Evolutionary conservation across 2,113 vertebrate species (phyloP).

Genomic region (Junco hyemalis): DNA sequence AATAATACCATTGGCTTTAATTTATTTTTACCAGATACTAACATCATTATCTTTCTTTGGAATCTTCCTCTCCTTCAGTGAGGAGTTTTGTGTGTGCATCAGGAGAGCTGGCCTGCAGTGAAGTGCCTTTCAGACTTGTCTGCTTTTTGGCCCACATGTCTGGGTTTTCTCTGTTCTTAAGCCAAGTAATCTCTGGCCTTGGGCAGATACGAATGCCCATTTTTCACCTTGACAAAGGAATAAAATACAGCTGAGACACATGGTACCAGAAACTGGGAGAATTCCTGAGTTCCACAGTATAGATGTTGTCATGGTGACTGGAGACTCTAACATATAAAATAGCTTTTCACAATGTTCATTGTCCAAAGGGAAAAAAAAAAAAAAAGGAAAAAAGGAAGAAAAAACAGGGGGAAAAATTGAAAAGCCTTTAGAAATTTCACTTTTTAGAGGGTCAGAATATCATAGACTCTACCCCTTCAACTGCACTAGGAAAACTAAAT

Average conservation of each 20-base stretch:
- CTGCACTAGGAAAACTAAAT: not conserved
- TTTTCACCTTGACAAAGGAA: not conserved
- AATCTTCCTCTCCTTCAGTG: not conserved
- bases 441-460: not conserved
- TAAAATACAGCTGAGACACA: not conserved
- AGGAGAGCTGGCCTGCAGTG: not conserved
- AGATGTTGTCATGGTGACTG: not conserved
- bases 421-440: not conserved
- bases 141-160: not conserved
- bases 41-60: not conserved
- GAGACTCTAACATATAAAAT: not conserved
- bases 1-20: not conserved
- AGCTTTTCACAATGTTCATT: not conserved
- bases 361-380: not conserved
- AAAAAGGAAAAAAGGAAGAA: not conserved
- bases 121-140: not conserved
- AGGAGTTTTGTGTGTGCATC: not conserved
- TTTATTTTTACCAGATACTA: not conserved
- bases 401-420: accelerated
- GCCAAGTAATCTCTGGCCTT: not conserved
- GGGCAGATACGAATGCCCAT: not conserved
- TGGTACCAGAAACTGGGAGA: not conserved
- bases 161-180: not conserved
- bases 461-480: not conserved
- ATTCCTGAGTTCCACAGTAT: not conserved